phyloP scores from a whole-genome alignment of 1,140 invertebrate genomes.

The Tetramorium parvispinum region DNA sequence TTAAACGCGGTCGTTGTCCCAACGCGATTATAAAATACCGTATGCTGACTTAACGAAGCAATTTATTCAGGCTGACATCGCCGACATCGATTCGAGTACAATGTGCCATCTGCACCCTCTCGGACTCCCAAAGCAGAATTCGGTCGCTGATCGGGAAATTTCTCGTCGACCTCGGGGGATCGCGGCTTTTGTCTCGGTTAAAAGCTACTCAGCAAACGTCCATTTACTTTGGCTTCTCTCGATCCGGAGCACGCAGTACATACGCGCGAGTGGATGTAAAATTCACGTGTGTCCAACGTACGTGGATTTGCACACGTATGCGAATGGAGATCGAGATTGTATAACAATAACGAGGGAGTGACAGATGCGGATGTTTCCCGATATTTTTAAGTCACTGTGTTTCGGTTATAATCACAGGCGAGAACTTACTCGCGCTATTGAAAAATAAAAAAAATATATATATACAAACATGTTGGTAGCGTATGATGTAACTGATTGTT shows the following conservation, averaged over 20 bases:
- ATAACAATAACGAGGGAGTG: neutral
- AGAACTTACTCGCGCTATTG: neutral
- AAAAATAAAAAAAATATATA: neutral
- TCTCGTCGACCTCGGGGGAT: slow-evolving; percentile 7
- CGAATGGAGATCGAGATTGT: neutral
- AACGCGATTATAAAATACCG: slow-evolving; percentile 16
- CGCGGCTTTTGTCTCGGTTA: slow-evolving; percentile 44
- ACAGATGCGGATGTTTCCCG: neutral
- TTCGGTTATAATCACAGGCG: slow-evolving; percentile 21
- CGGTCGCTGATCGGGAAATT: slow-evolving; percentile 32
- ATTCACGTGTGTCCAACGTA: neutral
- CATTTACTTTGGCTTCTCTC: slow-evolving; percentile 57
- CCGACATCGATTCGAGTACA: slow-evolving; percentile 20
- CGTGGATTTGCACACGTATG: neutral
- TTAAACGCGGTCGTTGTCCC: neutral
- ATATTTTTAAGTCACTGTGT: slow-evolving; percentile 53
- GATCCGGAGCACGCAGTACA: slow-evolving; percentile 34
- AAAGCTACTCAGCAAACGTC: slow-evolving; percentile 66
- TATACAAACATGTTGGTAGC: neutral
- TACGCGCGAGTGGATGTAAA: neutral
- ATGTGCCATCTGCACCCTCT: slow-evolving; percentile 6
- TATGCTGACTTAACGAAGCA: slow-evolving; percentile 23
- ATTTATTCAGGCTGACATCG: neutral
- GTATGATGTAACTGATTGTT: neutral
- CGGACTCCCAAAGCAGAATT: slow-evolving; percentile 12